Percentiles rank a stretch among this genome's conserved stretches.
These are phyloP conservation scores for Holothuria leucospilota DNA, from an alignment of 53 echinoderm and acorn worm genomes.

Conservation along the genomic window DNA sequence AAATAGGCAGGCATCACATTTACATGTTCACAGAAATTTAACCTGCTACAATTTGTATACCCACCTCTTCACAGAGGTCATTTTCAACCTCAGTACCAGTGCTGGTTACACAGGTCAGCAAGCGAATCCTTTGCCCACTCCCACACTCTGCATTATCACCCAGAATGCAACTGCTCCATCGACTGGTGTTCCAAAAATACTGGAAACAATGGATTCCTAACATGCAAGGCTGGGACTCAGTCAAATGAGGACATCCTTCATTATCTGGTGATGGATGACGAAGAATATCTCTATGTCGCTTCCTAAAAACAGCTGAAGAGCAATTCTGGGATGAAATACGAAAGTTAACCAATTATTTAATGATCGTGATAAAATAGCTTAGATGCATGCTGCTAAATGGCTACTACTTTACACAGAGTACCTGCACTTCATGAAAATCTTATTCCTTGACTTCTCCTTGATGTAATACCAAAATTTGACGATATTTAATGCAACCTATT, in stretches of 20 bases:
- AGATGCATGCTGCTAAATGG: too few species aligned
- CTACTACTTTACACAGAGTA: too few species aligned
- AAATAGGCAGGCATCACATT: too few species aligned
- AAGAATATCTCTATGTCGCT: constrained; percentile 67
- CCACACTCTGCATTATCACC: constrained; percentile 73
- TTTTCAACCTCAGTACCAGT: constrained; percentile 73
- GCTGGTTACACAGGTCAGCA: constrained; percentile 71
- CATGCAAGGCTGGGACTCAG: constrained; percentile 73
- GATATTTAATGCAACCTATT: too few species aligned
- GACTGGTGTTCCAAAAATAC: constrained; percentile 80
- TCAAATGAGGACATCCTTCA: constrained; percentile 61
- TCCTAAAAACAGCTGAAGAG: constrained; percentile 56
- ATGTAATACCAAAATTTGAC: too few species aligned
- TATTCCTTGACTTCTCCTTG: too few species aligned
- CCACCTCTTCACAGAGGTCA: constrained; percentile 83
- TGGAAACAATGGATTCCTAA: constrained; percentile 74
- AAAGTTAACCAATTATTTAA: background rate
- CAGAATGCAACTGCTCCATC: constrained; percentile 83
- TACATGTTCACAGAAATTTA: too few species aligned
- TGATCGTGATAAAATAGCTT: too few species aligned
- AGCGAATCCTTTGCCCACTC: constrained; percentile 64
- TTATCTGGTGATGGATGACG: constrained; percentile 62
- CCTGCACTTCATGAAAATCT: too few species aligned
- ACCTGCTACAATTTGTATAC: too few species aligned
- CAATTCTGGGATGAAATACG: constrained; percentile 61